A percentile compares a stretch with the other conserved stretches of the same genome.
Conservation (phyloP, 2,888 invertebrate species). For the Lottia gigantea region DNA sequence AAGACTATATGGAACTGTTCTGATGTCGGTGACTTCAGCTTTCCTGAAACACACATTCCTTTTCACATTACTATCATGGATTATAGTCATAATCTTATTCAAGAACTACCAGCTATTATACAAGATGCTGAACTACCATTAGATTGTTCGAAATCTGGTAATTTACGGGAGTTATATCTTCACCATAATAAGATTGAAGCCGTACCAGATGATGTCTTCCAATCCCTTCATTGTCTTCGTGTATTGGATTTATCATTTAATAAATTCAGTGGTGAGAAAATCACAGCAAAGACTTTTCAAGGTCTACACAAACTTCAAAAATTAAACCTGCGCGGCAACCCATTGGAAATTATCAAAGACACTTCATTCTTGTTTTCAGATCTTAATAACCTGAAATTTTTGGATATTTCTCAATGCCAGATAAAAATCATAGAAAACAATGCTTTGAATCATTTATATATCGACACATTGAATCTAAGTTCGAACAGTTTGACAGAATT, state of each 20-base stretch:
- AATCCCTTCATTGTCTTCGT: conserved; percentile 20
- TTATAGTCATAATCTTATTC: background rate
- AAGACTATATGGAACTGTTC: background rate
- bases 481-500: conserved; percentile 11
- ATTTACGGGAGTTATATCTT: conserved; percentile 21
- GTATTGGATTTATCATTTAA: conserved; percentile 26
- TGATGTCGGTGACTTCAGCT: background rate
- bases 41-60: background rate
- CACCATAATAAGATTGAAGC: conserved; percentile 23
- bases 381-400: background rate
- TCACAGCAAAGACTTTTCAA: conserved; percentile 13
- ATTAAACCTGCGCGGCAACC: conserved; percentile 24
- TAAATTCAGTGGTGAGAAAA: conserved; percentile 14
- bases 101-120: background rate
- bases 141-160: background rate
- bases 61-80: background rate
- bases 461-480: conserved; percentile 16
- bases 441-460: conserved; percentile 7
- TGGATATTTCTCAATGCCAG: conserved; percentile 16
- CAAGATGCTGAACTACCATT: background rate
- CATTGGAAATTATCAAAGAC: conserved; percentile 17
- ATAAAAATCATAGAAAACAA: conserved; percentile 12
- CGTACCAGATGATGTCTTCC: conserved; percentile 21
- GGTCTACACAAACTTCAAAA: conserved; percentile 16
- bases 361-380: background rate